Evolutionary conservation across 2,888 invertebrate species (phyloP), one percentile per base, ranked within the genome.

Genomic region (Pharmacophagus antenor): DNA sequence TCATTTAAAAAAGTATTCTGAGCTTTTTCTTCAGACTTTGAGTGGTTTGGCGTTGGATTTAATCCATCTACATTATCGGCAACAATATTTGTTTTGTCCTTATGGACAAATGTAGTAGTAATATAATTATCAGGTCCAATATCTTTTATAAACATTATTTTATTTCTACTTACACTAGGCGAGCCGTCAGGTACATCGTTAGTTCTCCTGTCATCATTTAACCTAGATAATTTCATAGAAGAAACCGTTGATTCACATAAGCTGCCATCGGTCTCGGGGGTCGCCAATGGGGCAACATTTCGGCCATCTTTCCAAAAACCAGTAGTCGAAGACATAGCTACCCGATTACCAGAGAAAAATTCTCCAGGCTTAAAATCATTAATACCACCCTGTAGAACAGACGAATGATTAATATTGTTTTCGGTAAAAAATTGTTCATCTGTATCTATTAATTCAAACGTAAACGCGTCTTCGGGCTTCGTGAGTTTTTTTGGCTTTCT

Each of bases 371-470:
- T 86, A 65, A 91, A 91, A 65, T 91, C 89, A 50, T 85, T 85
- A 48, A 88, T 73, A 48, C 83, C 82, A 25, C 80, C 81, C 64
- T 88, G 87, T 48, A 89, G 73, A 22, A 72, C 79, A 25, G 86
- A 82, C 23, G 88, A 88, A 66, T 86, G 88, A n/a, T 83, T 81
- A 62, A 89, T 89, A 65, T 88, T 87, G 67, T 88, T 90, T 65
- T 91, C 91, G 1, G 89, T 88, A 69, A 88, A 88, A 70, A 88
- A 90, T 64, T 92, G 91, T 75, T 96, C 96, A 74, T 96, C 96
- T 12, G 94, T 95, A 72, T 96, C 96, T 63, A 96, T 94, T 61
- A 96, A 92, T 80, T 96, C 96, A 78, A 96, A 96, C 67, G 94
- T 94, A 76, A 96, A 96, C 50, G 95, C 94, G 77, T 96, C 96